Conservation (phyloP, 2,113 vertebrate species). For the Toxotes chatareus region DNA sequence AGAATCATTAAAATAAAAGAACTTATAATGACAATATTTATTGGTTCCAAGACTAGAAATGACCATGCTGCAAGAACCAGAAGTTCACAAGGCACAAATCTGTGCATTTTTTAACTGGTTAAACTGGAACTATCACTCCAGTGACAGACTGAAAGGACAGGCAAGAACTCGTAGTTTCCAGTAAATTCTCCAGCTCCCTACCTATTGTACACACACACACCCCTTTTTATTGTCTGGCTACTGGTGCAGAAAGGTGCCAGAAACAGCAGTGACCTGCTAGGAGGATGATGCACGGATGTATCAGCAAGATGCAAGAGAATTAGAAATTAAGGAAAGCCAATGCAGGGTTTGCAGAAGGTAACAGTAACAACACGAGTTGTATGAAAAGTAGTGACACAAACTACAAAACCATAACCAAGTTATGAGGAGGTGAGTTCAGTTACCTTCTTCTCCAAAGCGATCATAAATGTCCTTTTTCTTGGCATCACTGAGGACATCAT, state of each 20-base stretch:
- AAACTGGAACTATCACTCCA: not conserved
- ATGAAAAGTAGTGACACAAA: not conserved
- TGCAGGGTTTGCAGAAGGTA: not conserved
- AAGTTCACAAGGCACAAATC: not conserved
- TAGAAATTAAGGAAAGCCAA: not conserved
- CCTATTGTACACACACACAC: slow-evolving; percentile 21
- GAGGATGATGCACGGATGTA: not conserved
- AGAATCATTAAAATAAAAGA: not conserved
- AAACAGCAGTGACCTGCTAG: not conserved
- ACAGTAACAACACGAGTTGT: not conserved
- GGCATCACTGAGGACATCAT: slow-evolving; percentile 93
- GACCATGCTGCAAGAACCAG: not conserved
- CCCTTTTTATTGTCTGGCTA: slow-evolving; percentile 14
- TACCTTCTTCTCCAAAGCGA: slow-evolving; percentile 93
- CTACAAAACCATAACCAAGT: not conserved
- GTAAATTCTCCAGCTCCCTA: slow-evolving; percentile 53
- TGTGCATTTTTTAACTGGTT: not conserved
- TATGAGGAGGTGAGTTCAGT: not conserved
- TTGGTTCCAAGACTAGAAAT: not conserved
- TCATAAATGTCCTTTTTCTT: slow-evolving; percentile 94
- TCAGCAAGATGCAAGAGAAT: not conserved
- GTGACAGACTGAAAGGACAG: slow-evolving; percentile 1
- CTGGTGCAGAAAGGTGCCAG: slow-evolving; percentile 17
- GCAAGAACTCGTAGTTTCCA: slow-evolving; percentile 55
- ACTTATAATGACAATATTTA: not conserved